Conservation (phyloP, 53 echinoderm and acorn worm genomes). For the Apostichopus leukothele region DNA sequence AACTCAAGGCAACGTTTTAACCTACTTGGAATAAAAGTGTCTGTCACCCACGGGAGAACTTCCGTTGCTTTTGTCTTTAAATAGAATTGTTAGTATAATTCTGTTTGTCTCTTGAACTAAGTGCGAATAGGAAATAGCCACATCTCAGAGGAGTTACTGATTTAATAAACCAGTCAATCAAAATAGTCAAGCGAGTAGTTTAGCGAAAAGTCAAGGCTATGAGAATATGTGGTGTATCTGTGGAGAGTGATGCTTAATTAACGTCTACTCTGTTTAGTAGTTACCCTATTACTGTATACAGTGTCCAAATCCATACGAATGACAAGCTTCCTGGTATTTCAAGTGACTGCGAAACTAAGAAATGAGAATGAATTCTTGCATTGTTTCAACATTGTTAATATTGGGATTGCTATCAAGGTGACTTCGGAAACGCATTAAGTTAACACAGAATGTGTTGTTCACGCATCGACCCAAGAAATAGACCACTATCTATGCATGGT, state of each 20-base stretch:
- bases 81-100: not conserved
- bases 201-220: not conserved
- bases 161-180: not conserved
- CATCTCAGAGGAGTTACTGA: not conserved
- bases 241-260: not conserved
- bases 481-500: too few relatives aligned
- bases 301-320: too few relatives aligned
- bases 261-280: too few relatives aligned
- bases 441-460: too few relatives aligned
- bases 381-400: too few relatives aligned
- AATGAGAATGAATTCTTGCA: too few relatives aligned
- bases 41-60: not conserved
- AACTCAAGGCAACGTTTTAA: not conserved
- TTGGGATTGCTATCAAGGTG: too few relatives aligned
- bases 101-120: not conserved
- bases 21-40: not conserved
- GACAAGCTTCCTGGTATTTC: too few relatives aligned
- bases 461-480: too few relatives aligned
- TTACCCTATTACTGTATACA: too few relatives aligned
- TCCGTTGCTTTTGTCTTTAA: not conserved
- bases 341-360: too few relatives aligned
- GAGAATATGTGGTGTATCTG: not conserved
- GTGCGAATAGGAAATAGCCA: not conserved
- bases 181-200: not conserved
- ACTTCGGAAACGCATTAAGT: too few relatives aligned